Evolutionary conservation across 2,888 invertebrate species (phyloP).

Genomic region (Gnatocerus cornutus): DNA sequence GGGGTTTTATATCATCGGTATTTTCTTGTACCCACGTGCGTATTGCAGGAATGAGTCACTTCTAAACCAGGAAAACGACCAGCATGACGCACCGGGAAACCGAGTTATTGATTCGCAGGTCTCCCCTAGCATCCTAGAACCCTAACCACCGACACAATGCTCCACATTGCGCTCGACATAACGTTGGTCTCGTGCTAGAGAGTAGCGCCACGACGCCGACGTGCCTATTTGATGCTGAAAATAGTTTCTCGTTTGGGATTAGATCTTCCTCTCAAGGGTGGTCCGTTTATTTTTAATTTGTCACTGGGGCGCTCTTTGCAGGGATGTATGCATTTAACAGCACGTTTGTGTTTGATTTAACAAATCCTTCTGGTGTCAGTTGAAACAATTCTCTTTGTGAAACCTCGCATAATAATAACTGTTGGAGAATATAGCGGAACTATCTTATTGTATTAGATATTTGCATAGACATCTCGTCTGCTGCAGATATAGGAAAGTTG

Average conservation of each 20-base stretch:
- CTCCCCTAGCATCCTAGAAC: slow-evolving; percentile 59
- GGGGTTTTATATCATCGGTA: too few relatives aligned
- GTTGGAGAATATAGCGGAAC: not conserved
- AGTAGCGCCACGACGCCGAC: not conserved
- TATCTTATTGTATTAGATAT: slow-evolving; percentile 4
- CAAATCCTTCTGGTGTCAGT: too few relatives aligned
- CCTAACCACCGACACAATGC: slow-evolving; percentile 69
- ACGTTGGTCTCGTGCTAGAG: slow-evolving; percentile 27
- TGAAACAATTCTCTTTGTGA: not conserved
- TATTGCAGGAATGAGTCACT: slow-evolving; percentile 37
- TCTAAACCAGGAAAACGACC: slow-evolving; percentile 20
- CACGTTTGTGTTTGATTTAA: too few relatives aligned
- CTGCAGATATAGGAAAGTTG: slow-evolving; percentile 8
- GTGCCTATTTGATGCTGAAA: slow-evolving; percentile 25
- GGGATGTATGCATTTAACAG: not conserved
- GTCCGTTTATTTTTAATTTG: slow-evolving; percentile 23
- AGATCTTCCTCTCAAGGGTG: slow-evolving; percentile 24
- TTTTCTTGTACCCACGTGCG: too few relatives aligned
- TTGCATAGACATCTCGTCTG: slow-evolving; percentile 17
- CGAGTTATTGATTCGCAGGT: slow-evolving; percentile 63
- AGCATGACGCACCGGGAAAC: slow-evolving; percentile 64
- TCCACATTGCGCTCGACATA: slow-evolving; percentile 62
- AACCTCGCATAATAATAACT: not conserved
- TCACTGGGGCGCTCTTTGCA: slow-evolving; percentile 10
- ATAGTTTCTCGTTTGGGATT: slow-evolving; percentile 20